Percentiles rank a stretch among this genome's conserved stretches.
These are phyloP conservation scores for Linepithema humile DNA, from an alignment of 1,140 invertebrate genomes.

Conservation along the genomic window DNA sequence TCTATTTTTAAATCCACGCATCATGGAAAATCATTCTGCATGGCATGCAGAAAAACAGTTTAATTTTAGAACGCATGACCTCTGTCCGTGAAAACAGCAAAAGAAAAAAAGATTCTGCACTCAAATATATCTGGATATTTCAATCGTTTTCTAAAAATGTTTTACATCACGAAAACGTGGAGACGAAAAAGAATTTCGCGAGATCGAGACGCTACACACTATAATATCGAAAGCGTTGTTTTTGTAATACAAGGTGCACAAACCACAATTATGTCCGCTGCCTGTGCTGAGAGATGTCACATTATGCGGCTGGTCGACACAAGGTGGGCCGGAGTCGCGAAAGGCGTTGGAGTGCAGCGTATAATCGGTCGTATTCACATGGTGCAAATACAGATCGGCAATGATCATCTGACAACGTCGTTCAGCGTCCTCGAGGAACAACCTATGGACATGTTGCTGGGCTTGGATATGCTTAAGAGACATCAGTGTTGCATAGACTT, in stretches of 20 bases:
- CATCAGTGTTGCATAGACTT: conserved; percentile 98
- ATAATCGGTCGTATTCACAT: conserved; percentile 98
- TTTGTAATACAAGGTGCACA: conserved; percentile 89
- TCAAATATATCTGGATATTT: background rate
- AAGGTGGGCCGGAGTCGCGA: conserved; percentile 97
- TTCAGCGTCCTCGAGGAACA: conserved; percentile 99
- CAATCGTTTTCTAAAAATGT: conserved; percentile 12
- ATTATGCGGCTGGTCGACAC: conserved; percentile 98
- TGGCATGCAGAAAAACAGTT: conserved; percentile 30
- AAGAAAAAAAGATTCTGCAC: background rate
- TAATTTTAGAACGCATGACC: conserved; percentile 60
- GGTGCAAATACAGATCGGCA: conserved; percentile 98
- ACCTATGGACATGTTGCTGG: conserved; percentile 99
- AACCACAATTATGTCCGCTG: conserved; percentile 97
- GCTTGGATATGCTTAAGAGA: conserved; percentile 98
- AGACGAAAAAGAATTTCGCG: background rate
- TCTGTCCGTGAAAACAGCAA: background rate
- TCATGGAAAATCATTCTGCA: conserved; percentile 46
- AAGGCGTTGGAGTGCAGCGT: conserved; percentile 97
- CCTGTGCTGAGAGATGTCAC: conserved; percentile 96
- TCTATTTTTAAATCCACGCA: conserved; percentile 68
- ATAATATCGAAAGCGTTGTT: background rate
- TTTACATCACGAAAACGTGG: background rate
- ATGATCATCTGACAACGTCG: conserved; percentile 96
- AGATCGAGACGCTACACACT: background rate